Percentiles rank a stretch among this genome's conserved stretches.
phyloP scores from a whole-genome alignment of 2,113 vertebrate species.

The Micromys minutus region DNA sequence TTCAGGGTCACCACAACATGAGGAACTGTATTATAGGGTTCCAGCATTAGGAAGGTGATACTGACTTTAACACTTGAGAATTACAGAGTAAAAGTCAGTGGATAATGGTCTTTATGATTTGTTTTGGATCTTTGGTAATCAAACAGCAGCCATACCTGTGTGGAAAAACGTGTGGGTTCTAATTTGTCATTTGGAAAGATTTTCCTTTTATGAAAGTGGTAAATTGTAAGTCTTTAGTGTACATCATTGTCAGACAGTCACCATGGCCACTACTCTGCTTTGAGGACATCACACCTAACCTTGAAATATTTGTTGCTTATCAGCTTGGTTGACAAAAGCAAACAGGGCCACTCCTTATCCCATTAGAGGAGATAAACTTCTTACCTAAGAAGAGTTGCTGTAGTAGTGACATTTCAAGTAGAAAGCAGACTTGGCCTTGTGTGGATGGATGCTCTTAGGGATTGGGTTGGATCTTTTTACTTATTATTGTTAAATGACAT shows the following conservation, averaged over 20 bases:
- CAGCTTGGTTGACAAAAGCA: not conserved
- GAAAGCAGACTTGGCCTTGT: not conserved
- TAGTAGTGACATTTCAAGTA: not conserved
- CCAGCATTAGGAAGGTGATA: not conserved
- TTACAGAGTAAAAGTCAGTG: not conserved
- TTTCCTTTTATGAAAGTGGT: not conserved
- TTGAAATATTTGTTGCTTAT: not conserved
- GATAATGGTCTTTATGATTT: not conserved
- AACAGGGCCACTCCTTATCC: not conserved
- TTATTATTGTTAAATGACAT: not conserved
- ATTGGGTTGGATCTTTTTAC: not conserved
- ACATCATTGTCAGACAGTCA: not conserved
- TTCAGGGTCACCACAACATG: not conserved
- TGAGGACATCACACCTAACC: not conserved
- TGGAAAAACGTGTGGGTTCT: not conserved
- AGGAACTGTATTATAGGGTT: not conserved
- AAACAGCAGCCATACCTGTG: not conserved
- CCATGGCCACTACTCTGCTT: not conserved
- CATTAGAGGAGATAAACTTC: not conserved
- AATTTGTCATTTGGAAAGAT: not conserved
- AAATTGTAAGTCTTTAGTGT: not conserved
- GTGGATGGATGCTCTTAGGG: not conserved
- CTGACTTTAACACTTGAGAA: not conserved
- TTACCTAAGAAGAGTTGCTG: not conserved
- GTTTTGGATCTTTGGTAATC: constrained; percentile 36